Evolutionary conservation across 64 coral and sea anemone species (phyloP).

Genomic region (Trachythela sp.): DNA sequence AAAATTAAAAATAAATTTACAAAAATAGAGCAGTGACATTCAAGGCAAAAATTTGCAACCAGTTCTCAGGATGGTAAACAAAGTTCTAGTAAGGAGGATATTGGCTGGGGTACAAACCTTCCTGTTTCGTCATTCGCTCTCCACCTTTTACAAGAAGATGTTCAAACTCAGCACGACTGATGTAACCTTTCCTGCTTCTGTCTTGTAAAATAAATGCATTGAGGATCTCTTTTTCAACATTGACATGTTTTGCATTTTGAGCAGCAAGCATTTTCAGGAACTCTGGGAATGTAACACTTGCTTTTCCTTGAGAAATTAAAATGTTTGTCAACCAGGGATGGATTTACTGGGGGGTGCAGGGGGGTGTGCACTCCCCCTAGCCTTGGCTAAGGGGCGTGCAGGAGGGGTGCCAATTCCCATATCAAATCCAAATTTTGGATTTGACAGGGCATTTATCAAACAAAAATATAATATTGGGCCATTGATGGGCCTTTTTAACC

Average conservation of each 20-base stretch:
- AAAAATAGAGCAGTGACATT: neutral
- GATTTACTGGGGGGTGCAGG: too few relatives aligned
- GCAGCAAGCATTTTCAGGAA: neutral
- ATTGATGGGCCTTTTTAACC: too few relatives aligned
- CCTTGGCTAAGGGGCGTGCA: too few relatives aligned
- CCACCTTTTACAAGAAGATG: neutral
- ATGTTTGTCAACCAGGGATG: neutral
- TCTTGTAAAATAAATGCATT: neutral
- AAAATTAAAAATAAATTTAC: neutral
- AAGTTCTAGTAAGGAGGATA: neutral
- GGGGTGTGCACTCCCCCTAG: too few relatives aligned
- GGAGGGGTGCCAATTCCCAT: neutral
- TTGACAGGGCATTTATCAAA: too few relatives aligned
- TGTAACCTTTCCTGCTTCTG: neutral
- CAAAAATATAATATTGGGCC: too few relatives aligned
- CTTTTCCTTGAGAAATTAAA: neutral
- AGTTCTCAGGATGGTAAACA: neutral
- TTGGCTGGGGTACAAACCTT: neutral
- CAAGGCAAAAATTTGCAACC: neutral
- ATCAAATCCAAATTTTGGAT: neutral
- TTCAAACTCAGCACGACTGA: slow-evolving; percentile 7
- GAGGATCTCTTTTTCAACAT: neutral
- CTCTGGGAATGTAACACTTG: neutral
- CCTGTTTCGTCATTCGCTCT: neutral
- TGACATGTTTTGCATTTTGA: neutral